phyloP scores from a whole-genome alignment of 2,797 vertebrate species.

The Scomberomorus guttatus region DNA sequence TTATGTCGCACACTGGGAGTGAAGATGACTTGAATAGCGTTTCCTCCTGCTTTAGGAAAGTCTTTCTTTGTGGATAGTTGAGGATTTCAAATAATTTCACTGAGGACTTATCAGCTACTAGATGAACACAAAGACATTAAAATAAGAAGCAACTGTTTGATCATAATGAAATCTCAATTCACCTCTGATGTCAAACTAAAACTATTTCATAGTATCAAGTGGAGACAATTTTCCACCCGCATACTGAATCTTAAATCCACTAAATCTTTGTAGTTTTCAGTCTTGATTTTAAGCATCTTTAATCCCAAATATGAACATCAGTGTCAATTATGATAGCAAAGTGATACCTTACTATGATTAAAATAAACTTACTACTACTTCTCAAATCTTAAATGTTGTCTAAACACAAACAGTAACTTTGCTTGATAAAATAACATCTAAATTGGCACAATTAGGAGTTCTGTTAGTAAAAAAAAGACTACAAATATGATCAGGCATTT shows the following conservation, averaged over 20 bases:
- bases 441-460: neutral
- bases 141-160: neutral
- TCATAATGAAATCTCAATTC: neutral
- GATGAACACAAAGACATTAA: neutral
- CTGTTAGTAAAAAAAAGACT: neutral
- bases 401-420: too few relatives aligned
- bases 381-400: too few relatives aligned
- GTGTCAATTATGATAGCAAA: too few relatives aligned
- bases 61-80: neutral
- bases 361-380: too few relatives aligned
- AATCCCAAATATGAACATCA: conserved; percentile 16
- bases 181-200: neutral
- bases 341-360: too few relatives aligned
- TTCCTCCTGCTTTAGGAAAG: conserved; percentile 24
- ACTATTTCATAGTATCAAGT: neutral
- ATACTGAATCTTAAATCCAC: conserved; percentile 7
- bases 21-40: conserved; percentile 14
- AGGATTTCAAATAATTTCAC: conserved; percentile 24
- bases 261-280: neutral
- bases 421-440: neutral
- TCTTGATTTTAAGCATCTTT: conserved; percentile 1
- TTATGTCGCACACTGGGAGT: conserved; percentile 18
- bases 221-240: neutral
- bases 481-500: neutral
- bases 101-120: neutral